These are phyloP conservation scores for Anarhynchus alexandrinus DNA, from an alignment of 2,113 vertebrate species.

Conservation along the genomic window DNA sequence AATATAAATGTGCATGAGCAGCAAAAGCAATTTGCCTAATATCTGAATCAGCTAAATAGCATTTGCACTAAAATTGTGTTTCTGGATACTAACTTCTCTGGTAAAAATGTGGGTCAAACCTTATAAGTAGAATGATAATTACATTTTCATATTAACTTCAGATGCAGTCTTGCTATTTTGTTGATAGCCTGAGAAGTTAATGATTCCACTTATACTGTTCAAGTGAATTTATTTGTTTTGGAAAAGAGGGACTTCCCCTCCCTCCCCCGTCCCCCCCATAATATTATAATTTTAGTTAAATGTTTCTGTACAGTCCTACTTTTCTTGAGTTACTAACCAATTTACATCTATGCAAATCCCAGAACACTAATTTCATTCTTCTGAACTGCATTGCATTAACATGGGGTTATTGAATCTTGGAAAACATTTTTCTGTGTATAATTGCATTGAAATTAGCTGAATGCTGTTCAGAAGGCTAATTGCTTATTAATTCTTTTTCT, in stretches of 20 bases:
- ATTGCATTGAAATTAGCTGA: not conserved
- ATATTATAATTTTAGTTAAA: not conserved
- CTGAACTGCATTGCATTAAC: not conserved
- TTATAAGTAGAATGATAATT: not conserved
- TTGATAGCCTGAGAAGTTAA: not conserved
- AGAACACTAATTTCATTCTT: not conserved
- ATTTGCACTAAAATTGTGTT: not conserved
- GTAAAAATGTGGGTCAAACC: not conserved
- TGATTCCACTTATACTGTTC: not conserved
- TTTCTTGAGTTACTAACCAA: not conserved
- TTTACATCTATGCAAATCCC: not conserved
- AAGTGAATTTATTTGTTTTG: not conserved
- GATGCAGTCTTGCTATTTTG: not conserved
- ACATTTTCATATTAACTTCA: not conserved
- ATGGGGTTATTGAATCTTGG: not conserved
- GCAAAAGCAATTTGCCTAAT: conserved; percentile 36
- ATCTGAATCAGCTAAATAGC: conserved; percentile 31
- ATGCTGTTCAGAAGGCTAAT: not conserved
- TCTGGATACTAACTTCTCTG: not conserved
- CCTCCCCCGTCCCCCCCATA: too few relatives aligned
- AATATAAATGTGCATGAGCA: conserved; percentile 60
- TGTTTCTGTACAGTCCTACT: not conserved
- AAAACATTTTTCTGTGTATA: not conserved
- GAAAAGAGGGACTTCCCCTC: not conserved
- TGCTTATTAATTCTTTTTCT: not conserved